phyloP scores from a whole-genome alignment of 2,797 vertebrate species.

The Prunella strophiata region DNA sequence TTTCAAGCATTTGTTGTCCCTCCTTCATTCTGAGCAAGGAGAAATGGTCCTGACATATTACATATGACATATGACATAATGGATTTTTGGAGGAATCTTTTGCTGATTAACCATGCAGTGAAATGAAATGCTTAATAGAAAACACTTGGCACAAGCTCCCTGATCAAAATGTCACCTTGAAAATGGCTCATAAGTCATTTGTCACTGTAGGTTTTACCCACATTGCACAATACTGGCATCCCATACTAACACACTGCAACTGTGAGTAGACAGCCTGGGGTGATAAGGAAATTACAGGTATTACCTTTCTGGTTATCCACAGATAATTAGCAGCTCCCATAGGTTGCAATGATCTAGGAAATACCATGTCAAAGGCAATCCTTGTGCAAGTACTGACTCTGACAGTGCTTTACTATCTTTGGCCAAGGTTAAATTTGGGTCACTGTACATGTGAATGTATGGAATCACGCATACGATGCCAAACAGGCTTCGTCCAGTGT shows the following conservation, averaged over 20 bases:
- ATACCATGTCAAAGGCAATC: constrained; percentile 31
- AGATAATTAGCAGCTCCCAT: constrained; percentile 31
- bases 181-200: constrained; percentile 40
- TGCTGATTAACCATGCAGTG: constrained; percentile 59
- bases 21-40: constrained; percentile 24
- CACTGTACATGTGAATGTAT: not conserved
- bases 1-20: not conserved
- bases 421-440: constrained; percentile 44
- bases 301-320: constrained; percentile 12
- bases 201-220: constrained; percentile 38
- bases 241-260: not conserved
- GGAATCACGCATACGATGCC: not conserved
- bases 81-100: constrained; percentile 45
- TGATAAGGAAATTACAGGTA: constrained; percentile 37
- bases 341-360: constrained; percentile 3
- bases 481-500: not conserved
- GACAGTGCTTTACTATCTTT: constrained; percentile 10
- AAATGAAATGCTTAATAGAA: constrained; percentile 61
- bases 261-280: not conserved
- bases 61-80: not conserved
- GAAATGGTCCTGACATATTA: not conserved
- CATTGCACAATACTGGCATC: not conserved
- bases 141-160: constrained; percentile 55
- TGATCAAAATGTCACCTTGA: constrained; percentile 69
- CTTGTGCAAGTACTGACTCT: not conserved